Conservation (phyloP, 2,888 invertebrate species). For the Microchrysa polita region DNA sequence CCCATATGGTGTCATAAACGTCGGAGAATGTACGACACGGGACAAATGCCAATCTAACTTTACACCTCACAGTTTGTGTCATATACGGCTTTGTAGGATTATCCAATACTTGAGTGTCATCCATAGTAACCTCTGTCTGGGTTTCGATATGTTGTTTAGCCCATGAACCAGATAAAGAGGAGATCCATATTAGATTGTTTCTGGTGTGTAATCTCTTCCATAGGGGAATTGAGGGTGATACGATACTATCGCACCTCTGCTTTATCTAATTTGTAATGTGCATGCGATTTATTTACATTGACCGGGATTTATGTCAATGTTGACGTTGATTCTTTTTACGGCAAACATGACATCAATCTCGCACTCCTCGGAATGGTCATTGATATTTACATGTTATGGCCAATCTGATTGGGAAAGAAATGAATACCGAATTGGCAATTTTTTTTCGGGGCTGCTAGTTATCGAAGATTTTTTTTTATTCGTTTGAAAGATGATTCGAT, state of each 20-base stretch:
- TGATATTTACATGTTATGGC: background rate
- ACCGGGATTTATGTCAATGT: constrained; percentile 14
- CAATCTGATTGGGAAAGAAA: too few relatives aligned
- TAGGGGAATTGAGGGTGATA: constrained; percentile 3
- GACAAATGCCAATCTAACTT: background rate
- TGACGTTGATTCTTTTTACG: constrained; percentile 8
- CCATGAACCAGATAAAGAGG: background rate
- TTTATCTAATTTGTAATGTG: constrained; percentile 11
- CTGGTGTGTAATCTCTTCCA: background rate
- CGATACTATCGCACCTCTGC: background rate
- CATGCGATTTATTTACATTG: constrained; percentile 12
- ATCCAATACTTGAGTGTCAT: too few relatives aligned
- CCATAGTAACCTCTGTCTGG: too few relatives aligned
- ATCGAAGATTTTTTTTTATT: too few relatives aligned
- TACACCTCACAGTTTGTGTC: too few relatives aligned
- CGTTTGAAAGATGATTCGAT: too few relatives aligned
- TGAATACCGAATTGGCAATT: too few relatives aligned
- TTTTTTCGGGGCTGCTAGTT: too few relatives aligned
- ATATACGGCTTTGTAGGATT: too few relatives aligned
- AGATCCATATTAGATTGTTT: background rate
- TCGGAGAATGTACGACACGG: background rate
- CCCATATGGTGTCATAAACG: background rate
- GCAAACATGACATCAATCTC: background rate
- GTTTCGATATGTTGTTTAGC: background rate
- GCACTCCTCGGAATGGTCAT: background rate